These are phyloP conservation scores for Hylaea fasciaria DNA, from an alignment of 2,888 invertebrate species.

Conservation along the genomic window DNA sequence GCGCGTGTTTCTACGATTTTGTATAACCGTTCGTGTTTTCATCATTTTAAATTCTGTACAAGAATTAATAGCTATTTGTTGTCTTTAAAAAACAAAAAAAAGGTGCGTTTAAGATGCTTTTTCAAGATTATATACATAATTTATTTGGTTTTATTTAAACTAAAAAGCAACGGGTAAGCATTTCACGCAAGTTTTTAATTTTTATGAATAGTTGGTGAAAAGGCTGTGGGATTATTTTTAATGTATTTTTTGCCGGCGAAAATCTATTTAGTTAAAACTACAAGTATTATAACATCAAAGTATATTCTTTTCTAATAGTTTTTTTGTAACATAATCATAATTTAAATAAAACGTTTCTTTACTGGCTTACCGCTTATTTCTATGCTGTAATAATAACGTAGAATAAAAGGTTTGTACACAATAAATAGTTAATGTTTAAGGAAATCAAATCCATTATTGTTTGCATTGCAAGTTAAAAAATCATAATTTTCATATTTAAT, in stretches of 20 bases:
- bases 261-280: slow-evolving; percentile 1
- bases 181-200: slow-evolving; percentile 53
- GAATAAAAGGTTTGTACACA: slow-evolving; percentile 9
- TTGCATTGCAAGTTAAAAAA: neutral
- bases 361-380: slow-evolving; percentile 13
- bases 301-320: slow-evolving; percentile 3
- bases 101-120: slow-evolving; percentile 29
- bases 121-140: slow-evolving; percentile 29
- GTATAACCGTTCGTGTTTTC: neutral
- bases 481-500: too few species aligned
- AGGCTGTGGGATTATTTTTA: slow-evolving; percentile 53
- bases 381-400: slow-evolving; percentile 11
- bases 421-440: slow-evolving; percentile 5
- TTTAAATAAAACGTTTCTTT: neutral
- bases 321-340: neutral
- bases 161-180: slow-evolving; percentile 65
- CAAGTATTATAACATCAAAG: slow-evolving; percentile 16
- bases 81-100: slow-evolving; percentile 32
- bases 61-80: slow-evolving; percentile 31
- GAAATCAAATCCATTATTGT: slow-evolving; percentile 2
- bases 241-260: slow-evolving; percentile 39
- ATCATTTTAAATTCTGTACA: neutral
- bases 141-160: slow-evolving; percentile 39
- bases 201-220: slow-evolving; percentile 44
- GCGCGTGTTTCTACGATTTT: neutral